Evolutionary conservation across 2,888 invertebrate genomes (phyloP), one percentile per base, ranked within the genome.

Genomic region (Epirrhoe alternata): DNA sequence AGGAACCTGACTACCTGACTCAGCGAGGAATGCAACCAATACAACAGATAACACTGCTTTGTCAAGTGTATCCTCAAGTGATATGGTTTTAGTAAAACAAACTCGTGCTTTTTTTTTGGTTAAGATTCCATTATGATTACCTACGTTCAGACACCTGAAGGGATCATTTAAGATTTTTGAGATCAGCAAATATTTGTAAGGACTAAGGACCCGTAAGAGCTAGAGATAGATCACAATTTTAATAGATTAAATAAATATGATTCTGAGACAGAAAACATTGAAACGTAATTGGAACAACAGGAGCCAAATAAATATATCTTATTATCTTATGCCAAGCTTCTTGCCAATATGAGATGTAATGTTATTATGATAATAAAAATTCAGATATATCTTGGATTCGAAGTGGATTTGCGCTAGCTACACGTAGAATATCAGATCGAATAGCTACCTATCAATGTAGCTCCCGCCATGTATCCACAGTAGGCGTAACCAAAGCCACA

Each of bases 21-120:
- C 82, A 80, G 69, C 73, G 60, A 64, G 80, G 82, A 83, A 83
- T 80, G 80, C 74, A 64, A 77, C 73, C 70, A 83, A 83, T 80
- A 80, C 74, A 64, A 77, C 73, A 70, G 81, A 84, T 82, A 84
- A 80, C 76, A 73, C 62, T 59, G 68, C 64, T 47, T 64, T 64
- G 59, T 66, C 61, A 68, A 69, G 58, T 64, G 56, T 57, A 42
- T 59, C 16, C 16, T 59, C 6, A 42, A 60, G 12, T 30, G 30
- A 6, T 12, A 14, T 45, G 14, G 6, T n/a, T 38, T 12, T 5
- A 47, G 47, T 6, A 14, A 16, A 47, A 16, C 16, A 16, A 6
- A 14, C 12, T 16, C 14, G 5, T 47, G 47, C 47, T 47, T 16
- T 5, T 6, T 47, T 16, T 5, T 6, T 16, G 7, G 47, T 47